A percentile compares a stretch with the other conserved stretches of the same genome.
Evolutionary conservation across 1,140 invertebrate genomes (phyloP).

Genomic region (Drosophila watanabei): DNA sequence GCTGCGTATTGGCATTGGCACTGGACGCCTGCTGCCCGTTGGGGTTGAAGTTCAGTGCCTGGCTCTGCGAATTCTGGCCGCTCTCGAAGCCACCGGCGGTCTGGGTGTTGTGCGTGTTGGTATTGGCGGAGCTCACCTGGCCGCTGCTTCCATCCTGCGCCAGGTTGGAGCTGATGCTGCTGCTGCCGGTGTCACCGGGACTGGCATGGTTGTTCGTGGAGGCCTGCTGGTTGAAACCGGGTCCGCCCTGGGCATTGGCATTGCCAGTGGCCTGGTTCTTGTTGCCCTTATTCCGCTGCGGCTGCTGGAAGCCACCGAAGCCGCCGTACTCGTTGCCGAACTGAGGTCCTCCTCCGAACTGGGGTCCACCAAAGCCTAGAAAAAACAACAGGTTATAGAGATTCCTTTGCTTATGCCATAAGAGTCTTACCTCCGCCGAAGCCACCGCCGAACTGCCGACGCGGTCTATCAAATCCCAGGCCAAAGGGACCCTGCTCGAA

Average conservation of each 20-base stretch:
- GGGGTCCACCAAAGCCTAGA: constrained; percentile 15
- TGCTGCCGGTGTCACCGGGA: constrained; percentile 57
- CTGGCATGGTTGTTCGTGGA: constrained; percentile 77
- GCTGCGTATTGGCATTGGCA: constrained; percentile 72
- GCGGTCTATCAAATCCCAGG: constrained; percentile 31
- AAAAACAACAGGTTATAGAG: neutral
- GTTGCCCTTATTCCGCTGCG: constrained; percentile 8
- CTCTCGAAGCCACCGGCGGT: constrained; percentile 40
- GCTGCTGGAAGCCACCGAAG: constrained; percentile 12
- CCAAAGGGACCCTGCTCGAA: constrained; percentile 37
- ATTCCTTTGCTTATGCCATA: neutral
- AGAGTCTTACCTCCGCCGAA: constrained; percentile 35
- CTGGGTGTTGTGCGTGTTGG: constrained; percentile 52
- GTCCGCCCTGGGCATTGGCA: constrained; percentile 66
- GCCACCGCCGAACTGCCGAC: constrained; percentile 57
- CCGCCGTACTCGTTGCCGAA: neutral
- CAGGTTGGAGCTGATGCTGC: constrained; percentile 79
- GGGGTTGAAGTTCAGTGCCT: constrained; percentile 68
- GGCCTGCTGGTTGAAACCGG: constrained; percentile 76
- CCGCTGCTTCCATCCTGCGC: constrained; percentile 78
- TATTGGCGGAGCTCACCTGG: constrained; percentile 80
- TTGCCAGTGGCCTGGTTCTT: constrained; percentile 56
- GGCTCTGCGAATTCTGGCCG: constrained; percentile 71
- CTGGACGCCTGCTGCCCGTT: constrained; percentile 72
- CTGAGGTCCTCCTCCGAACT: constrained; percentile 26